A percentile compares a stretch with the other conserved stretches of the same genome.
Conservation (phyloP, 2,113 vertebrate genomes). For the Percina caprodes region DNA sequence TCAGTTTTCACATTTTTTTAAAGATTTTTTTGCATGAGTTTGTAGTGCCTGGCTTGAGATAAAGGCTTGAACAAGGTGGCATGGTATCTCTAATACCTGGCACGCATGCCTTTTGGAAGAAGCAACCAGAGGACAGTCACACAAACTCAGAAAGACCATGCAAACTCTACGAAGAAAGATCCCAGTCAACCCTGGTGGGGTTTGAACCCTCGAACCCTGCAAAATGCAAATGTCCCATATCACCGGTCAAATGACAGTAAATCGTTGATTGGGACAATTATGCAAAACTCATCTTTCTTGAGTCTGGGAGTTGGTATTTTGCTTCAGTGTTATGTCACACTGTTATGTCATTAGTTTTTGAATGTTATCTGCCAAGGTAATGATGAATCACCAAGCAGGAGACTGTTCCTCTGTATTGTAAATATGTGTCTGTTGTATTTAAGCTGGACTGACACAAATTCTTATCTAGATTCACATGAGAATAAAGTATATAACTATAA, state of each 20-base stretch:
- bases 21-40: too few species aligned
- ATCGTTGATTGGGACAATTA: not conserved
- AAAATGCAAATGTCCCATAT: not conserved
- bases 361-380: not conserved
- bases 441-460: not conserved
- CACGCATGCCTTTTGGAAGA: not conserved
- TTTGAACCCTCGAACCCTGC: not conserved
- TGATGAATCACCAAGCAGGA: not conserved
- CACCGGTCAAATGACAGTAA: not conserved
- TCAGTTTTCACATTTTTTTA: too few species aligned
- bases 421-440: not conserved
- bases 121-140: not conserved
- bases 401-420: not conserved
- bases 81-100: not conserved
- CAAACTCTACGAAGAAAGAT: not conserved
- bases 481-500: not conserved
- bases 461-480: not conserved
- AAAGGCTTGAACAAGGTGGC: not conserved
- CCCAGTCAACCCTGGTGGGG: not conserved
- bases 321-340: not conserved
- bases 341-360: not conserved
- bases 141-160: not conserved
- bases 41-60: too few species aligned
- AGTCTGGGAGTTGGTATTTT: not conserved
- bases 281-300: not conserved